Percentiles rank a stretch among this genome's conserved stretches.
Evolutionary conservation across 1,140 invertebrate genomes (phyloP).

Genomic region (Lucilia cuprina): DNA sequence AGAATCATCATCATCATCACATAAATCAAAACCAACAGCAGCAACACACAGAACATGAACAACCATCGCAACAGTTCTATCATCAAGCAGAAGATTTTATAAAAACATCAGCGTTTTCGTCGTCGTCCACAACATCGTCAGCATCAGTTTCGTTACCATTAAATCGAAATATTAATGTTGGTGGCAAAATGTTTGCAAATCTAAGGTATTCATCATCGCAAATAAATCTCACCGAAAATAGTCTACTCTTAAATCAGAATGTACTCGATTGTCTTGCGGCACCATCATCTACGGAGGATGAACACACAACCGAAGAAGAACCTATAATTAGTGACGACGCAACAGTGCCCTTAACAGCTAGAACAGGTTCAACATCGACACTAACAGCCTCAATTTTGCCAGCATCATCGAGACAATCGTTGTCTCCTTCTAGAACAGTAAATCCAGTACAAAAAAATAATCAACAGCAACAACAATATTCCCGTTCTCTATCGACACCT

Average conservation of each 20-base stretch:
- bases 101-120: conserved; percentile 6
- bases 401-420: neutral
- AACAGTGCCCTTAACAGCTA: conserved; percentile 33
- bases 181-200: conserved; percentile 46
- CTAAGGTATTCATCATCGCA: conserved; percentile 51
- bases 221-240: conserved; percentile 55
- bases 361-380: neutral
- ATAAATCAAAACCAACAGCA: conserved; percentile 9
- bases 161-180: neutral
- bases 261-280: conserved; percentile 46
- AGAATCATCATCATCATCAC: conserved; percentile 39
- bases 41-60: conserved; percentile 3
- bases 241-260: conserved; percentile 52
- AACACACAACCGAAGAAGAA: conserved; percentile 15
- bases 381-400: conserved; percentile 16
- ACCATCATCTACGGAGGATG: conserved; percentile 40
- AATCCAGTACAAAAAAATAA: conserved; percentile 14
- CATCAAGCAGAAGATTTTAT: conserved; percentile 22
- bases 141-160: neutral
- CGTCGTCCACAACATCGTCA: neutral
- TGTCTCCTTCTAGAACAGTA: neutral
- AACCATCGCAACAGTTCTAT: neutral
- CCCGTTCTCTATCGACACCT: conserved; percentile 11
- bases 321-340: conserved; percentile 32
- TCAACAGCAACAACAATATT: conserved; percentile 5